Base-by-base conservation (phyloP, 92 coral and sea anemone species). In the Galaxea fascicularis region DNA sequence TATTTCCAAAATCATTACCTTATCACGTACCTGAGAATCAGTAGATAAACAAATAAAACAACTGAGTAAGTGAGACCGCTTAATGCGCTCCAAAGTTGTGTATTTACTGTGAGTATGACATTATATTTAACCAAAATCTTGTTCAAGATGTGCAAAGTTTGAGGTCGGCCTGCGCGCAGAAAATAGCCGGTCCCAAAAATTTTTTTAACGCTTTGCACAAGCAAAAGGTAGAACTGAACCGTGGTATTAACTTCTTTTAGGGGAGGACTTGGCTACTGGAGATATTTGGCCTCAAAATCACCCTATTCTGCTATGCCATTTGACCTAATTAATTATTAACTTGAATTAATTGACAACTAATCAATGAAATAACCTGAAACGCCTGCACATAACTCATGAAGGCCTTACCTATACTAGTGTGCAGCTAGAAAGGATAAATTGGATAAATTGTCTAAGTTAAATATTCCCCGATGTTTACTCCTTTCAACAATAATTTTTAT, bases 231-330 rank as follows among this genome's bases (percentile, higher is more conserved):
- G 62, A 56, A 56, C 62, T 56, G 18, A 56, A 56, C 62, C 62
- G 62, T 56, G 62, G 16, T 56, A 20, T 56, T 14, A 6, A 7
- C 16, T 5, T 56, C 62, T 56, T 20, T 56, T 56, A 14, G 65
- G 27, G 25, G 27, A 11, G 65, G 26, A 59, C 65, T 59, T 59
- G 65, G 65, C 65, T 27, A 59, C 65, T 59, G 65, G 3, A 59
- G 65, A 59, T 59, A 59, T 59, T 59, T 59, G 65, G 65, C 65
- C 65, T 59, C 65, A 20, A 59, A 59, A 59, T 59, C 65, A 59
- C 65, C 27, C 18, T 21, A 59, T 10, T 59, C 21, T 59, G 65
- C 65, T 22, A 59, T 59, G 65, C 27, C 25, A 59, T 59, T 59
- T 59, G 18, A 21, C 65, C 18, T 58, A n/a, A n/a, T 0, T 58